Evolutionary conservation across 2,797 vertebrate species (phyloP), one percentile per base, ranked within the genome.

Genomic region (Holocentrus rufus): DNA sequence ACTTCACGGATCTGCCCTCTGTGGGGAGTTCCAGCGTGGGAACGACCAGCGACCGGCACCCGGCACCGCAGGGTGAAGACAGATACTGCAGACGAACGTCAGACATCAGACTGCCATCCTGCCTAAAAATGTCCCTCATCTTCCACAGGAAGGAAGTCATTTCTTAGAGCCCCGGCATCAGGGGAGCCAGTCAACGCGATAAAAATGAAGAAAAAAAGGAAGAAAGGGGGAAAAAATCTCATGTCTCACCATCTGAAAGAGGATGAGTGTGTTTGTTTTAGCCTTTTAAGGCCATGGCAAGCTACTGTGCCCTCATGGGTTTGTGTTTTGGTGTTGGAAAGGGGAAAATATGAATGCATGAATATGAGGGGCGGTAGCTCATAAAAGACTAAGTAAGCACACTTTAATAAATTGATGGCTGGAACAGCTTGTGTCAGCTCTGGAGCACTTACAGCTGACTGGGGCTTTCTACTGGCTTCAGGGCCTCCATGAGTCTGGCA

Each of bases 141-240:
- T 85, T 76, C 69, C 75, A 84, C 90, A 92, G 93, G 93, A 94
- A 95, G 93, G 92, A 95, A 95, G 88, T 93, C 79, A 91, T 94
- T 94, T 93, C 72, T 87, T 79, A 88, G 84, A 79, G 84, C 77
- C 79, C 80, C 63, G 76, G 85, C 85, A 90, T 76, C 90, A 72
- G 84, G 90, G 92, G 91, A 93, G 85, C 59, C 72, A 65, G 87
- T 61, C 69, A 44, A 5, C 8, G 71, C 65, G 85, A 89, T 87
- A 84, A 85, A 87, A 85, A 72, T 58, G n/a, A 55, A 13, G 76
- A 57, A 85, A 76, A 74, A 82, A 74, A 81, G 5, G 15, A 58
- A 76, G 61, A 65, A 64, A 39, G 59, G 61, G 76, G 86, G 74
- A 85, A 84, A 89, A 74, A 87, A 85, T 87, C 84, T 76, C 54